A percentile compares a stretch with the other conserved stretches of the same genome.
These are phyloP conservation scores for Paramormyrops hopkinsi DNA, from an alignment of 2,797 vertebrate genomes.

Conservation along the genomic window DNA sequence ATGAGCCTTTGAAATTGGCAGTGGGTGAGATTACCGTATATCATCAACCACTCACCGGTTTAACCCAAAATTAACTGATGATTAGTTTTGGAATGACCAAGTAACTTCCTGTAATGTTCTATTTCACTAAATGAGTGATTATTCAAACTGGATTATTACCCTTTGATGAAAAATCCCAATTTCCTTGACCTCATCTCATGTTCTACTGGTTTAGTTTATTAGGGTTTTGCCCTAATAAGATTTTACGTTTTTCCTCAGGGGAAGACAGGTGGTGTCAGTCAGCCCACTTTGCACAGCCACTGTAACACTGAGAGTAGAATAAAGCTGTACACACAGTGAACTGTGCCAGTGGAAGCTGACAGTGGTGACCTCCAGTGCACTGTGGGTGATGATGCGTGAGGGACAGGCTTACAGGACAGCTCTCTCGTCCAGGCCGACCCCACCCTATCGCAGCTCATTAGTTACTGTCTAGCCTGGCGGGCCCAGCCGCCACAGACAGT, in stretches of 20 bases:
- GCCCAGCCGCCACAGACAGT: background rate
- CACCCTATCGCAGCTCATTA: slow-evolving; percentile 22
- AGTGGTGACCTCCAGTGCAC: background rate
- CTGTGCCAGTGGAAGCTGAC: background rate
- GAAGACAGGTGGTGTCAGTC: background rate
- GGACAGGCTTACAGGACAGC: background rate
- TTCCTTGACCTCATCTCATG: background rate
- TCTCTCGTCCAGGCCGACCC: background rate
- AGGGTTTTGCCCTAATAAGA: background rate
- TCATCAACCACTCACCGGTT: background rate
- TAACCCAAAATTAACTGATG: background rate
- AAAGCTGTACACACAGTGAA: background rate
- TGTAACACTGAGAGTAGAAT: background rate
- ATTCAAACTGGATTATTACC: background rate
- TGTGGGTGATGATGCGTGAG: background rate
- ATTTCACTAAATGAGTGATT: background rate
- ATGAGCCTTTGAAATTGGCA: background rate
- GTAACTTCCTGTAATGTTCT: background rate
- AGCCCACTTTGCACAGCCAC: background rate
- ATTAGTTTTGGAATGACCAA: background rate
- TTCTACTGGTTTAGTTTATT: background rate
- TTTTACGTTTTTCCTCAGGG: background rate
- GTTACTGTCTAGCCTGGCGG: slow-evolving; percentile 25
- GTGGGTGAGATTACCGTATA: background rate
- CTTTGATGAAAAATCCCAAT: background rate